Evolutionary conservation across 2,888 invertebrate genomes (phyloP), one percentile per base, ranked within the genome.

Genomic region (Agrochola litura): DNA sequence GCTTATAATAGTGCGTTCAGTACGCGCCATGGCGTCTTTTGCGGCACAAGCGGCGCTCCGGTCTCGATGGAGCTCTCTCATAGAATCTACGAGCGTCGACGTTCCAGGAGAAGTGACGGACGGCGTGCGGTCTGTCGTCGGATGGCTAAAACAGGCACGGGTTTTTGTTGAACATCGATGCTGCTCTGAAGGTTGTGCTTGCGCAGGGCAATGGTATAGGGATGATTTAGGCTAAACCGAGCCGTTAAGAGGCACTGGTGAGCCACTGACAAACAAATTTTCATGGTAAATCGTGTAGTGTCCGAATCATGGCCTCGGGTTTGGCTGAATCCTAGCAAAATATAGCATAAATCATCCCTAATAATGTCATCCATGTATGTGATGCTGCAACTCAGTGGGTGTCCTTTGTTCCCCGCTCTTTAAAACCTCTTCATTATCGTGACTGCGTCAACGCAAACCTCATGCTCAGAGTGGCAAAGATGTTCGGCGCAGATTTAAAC

Each of bases 131-230:
- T 98, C 98, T 89, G 98, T 98, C 91, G 98, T 98, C 86, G 98
- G 98, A 96, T 98, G 98, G 98, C 97, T 98, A 72, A 98, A 98
- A 97, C 98, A 98, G 98, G 98, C 97, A 97, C 89, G 94, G 86
- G 19, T 8, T 61, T 46, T 25, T 52, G 14, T 73, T 37, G 46
- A 12, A 61, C n/a, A 41, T 74, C 22, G 6, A 67, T 56, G 65
- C 67, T 63, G 63, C 61, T 83, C 67, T 73, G 71, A 71, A 70
- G 41, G 54, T 43, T 52, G 61, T 37, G 30, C 46, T 46, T 73
- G 63, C 19, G 52, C 43, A 49, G 58, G 0, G 4, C 14, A n/a
- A 12, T 52, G 8, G 2, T 14, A 1, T 25, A 30, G n/a, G 37
- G 52, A 41, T 41, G 61, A 46, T 74, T 49, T 63, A 56, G 43